Evolutionary conservation across 2,888 invertebrate species (phyloP), one percentile per base, ranked within the genome.

Genomic region (Drosophila yooni): DNA sequence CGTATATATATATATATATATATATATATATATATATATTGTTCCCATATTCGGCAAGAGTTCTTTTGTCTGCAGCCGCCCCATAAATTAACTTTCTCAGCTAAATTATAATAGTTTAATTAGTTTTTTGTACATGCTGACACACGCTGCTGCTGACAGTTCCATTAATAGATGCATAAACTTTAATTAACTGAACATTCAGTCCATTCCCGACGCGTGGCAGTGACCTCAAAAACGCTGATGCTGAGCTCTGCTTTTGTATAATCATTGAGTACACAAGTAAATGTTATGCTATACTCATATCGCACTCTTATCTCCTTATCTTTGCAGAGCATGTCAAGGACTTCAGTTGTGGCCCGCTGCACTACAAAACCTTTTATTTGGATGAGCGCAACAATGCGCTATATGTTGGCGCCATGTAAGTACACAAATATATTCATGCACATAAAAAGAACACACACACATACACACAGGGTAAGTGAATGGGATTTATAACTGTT

Each of bases 351-450:
- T 98, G 98, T 92, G 98, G 98, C 72, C 96, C 96, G 92, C 94
- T 97, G 89, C 98, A 97, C 94, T 98, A 98, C 94, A 96, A 98
- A 92, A 98, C 98, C 66, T 97, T 98, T 93, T 96, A 97, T 93
- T 95, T 98, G 94, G 98, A 98, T 94, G 95, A 96, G 89, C 96
- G 96, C 92, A 95, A 96, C 91, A 98, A 98, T 94, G 95, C 97
- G 70, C 95, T 98, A 70, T 98, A 97, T 93, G 98, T 98, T 87
- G 98, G 98, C 88, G 98, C 98, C 84, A 98, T 98, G 98, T 98
- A 95, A 97, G 97, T 97, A 71, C 10, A 43, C 31, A 13, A 3
- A 33, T 21, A 18, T 21, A 21, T 21, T 2, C 21, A 46, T 43
- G 10, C 2, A 40, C n/a, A 34, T 61, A 36, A 27, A 10, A 25